Percentiles rank a stretch among this genome's conserved stretches.
Evolutionary conservation across 2,888 invertebrate species (phyloP).

Genomic region (Nomada fucata): DNA sequence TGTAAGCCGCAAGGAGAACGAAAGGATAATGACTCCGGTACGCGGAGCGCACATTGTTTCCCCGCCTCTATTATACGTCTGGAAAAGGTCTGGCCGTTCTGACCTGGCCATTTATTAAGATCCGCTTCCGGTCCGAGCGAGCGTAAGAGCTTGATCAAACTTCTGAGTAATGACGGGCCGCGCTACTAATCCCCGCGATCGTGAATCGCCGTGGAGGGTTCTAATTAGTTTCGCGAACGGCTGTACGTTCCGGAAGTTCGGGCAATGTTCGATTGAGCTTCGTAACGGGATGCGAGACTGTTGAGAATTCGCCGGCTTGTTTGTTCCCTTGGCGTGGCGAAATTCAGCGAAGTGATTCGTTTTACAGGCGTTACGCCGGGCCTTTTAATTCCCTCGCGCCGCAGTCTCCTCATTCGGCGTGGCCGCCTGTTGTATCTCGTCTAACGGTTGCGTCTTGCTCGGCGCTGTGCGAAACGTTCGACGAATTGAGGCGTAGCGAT

Average conservation of each 20-base stretch:
- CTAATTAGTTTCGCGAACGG: constrained; percentile 17
- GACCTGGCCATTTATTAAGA: constrained; percentile 61
- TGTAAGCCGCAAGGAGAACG: constrained; percentile 72
- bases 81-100: constrained; percentile 17
- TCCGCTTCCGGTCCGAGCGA: constrained; percentile 39
- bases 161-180: constrained; percentile 38
- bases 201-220: not conserved
- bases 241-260: not conserved
- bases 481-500: no score
- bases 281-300: not conserved
- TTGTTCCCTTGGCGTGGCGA: not conserved
- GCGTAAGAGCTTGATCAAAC: constrained; percentile 52
- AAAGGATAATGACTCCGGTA: constrained; percentile 70
- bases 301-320: not conserved
- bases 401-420: no score
- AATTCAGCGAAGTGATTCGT: not conserved
- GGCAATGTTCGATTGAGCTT: not conserved
- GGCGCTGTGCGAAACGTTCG: no score
- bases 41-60: constrained; percentile 73
- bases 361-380: no score
- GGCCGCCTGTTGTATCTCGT: no score
- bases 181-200: constrained; percentile 20
- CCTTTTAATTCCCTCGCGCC: no score
- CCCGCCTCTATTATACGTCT: constrained; percentile 53
- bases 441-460: no score